Conservation (phyloP, 2,797 vertebrate species). For the Triplophysa yarkandensis region DNA sequence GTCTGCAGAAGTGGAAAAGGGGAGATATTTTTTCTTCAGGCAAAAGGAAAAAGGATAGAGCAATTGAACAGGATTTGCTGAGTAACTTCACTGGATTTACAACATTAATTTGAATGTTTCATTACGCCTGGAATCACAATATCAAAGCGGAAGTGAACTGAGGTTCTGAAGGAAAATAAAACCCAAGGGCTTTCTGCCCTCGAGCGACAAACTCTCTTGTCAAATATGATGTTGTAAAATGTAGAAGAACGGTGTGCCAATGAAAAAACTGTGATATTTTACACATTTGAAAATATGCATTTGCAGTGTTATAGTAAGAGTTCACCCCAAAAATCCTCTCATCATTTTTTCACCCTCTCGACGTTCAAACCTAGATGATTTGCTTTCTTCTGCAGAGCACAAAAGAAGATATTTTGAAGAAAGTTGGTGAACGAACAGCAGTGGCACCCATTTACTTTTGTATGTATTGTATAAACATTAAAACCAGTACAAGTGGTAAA, state of each 20-base stretch:
- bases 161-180: background rate
- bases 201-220: background rate
- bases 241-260: background rate
- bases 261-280: background rate
- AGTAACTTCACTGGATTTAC: slow-evolving; percentile 12
- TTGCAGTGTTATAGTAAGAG: too few species aligned
- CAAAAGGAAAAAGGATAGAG: background rate
- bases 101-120: slow-evolving; percentile 20
- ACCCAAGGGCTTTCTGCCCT: background rate
- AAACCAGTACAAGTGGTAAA: too few species aligned
- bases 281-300: background rate
- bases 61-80: background rate
- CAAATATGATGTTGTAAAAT: slow-evolving; percentile 1
- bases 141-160: slow-evolving; percentile 9
- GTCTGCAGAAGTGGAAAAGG: background rate
- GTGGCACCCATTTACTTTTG: too few species aligned
- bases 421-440: too few species aligned
- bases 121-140: background rate
- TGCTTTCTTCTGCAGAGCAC: too few species aligned
- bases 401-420: too few species aligned
- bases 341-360: too few species aligned
- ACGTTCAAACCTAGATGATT: too few species aligned
- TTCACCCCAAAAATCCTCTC: too few species aligned
- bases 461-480: too few species aligned
- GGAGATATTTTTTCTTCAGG: background rate